Percentiles rank a stretch among this genome's conserved stretches.
phyloP scores from a whole-genome alignment of 2,888 invertebrate genomes.

The Thera britannica region DNA sequence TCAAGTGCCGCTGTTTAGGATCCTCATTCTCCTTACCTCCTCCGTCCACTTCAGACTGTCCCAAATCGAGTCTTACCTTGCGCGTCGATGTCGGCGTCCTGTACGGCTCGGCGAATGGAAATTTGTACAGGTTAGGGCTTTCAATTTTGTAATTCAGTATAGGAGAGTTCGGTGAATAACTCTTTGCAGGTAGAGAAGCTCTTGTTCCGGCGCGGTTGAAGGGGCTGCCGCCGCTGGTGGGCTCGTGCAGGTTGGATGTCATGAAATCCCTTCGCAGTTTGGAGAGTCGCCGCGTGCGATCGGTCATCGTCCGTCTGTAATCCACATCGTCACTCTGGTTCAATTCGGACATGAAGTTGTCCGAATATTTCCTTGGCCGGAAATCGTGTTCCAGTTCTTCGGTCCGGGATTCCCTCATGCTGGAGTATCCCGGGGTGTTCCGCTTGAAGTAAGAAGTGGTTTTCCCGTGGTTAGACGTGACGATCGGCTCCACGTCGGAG shows the following conservation, averaged over 20 bases:
- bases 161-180: slow-evolving; percentile 51
- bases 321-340: slow-evolving; percentile 78
- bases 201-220: slow-evolving; percentile 70
- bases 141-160: slow-evolving; percentile 72
- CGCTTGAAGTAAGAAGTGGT: slow-evolving; percentile 78
- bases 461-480: slow-evolving; percentile 78
- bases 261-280: slow-evolving; percentile 76
- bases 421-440: slow-evolving; percentile 74
- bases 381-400: slow-evolving; percentile 71
- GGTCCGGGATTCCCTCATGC: slow-evolving; percentile 75
- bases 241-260: slow-evolving; percentile 76
- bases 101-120: slow-evolving; percentile 81
- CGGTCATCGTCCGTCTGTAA: slow-evolving; percentile 74
- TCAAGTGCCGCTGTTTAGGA: slow-evolving; percentile 62
- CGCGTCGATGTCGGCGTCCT: slow-evolving; percentile 76
- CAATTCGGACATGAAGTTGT: slow-evolving; percentile 75
- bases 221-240: slow-evolving; percentile 62
- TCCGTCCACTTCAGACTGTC: slow-evolving; percentile 57
- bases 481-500: slow-evolving; percentile 68
- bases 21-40: slow-evolving; percentile 68
- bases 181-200: slow-evolving; percentile 71
- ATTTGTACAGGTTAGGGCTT: slow-evolving; percentile 78
- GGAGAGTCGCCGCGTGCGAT: slow-evolving; percentile 74
- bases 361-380: slow-evolving; percentile 77
- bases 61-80: slow-evolving; percentile 66